Evolutionary conservation across 53 echinoderm and acorn worm species (phyloP).

Genomic region (Echinometra lucunter): DNA sequence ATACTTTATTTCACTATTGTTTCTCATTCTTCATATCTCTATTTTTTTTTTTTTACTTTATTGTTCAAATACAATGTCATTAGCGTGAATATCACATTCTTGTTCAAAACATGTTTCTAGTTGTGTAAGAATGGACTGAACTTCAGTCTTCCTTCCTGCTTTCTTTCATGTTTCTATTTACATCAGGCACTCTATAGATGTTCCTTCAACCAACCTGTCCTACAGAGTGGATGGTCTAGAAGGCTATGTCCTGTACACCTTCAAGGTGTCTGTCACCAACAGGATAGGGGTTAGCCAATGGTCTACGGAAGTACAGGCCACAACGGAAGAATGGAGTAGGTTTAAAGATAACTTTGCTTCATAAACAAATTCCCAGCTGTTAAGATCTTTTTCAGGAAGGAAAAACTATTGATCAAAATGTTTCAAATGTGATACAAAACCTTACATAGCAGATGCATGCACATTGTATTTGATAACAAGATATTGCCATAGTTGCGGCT

Average conservation of each 20-base stretch:
- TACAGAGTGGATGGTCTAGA: not conserved
- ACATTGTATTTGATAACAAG: not conserved
- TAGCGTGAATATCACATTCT: too few relatives aligned
- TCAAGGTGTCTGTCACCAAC: constrained; percentile 45
- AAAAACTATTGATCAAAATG: not conserved
- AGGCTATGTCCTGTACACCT: constrained; percentile 41
- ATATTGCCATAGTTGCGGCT: too few relatives aligned
- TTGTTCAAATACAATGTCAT: too few relatives aligned
- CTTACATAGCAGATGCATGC: not conserved
- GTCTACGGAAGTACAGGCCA: not conserved
- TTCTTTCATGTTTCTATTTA: not conserved
- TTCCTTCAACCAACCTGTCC: not conserved
- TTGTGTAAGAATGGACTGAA: too few relatives aligned
- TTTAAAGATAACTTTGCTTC: not conserved
- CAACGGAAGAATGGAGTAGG: constrained; percentile 36
- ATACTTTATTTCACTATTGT: too few relatives aligned
- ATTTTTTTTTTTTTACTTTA: too few relatives aligned
- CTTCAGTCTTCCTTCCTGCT: too few relatives aligned
- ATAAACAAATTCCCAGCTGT: not conserved
- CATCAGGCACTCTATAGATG: not conserved
- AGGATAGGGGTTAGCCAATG: not conserved
- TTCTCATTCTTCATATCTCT: too few relatives aligned
- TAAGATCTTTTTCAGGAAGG: not conserved
- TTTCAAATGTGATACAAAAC: not conserved
- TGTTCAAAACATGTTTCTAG: too few relatives aligned